phyloP scores from a whole-genome alignment of 2,888 invertebrate species.

The Microctonus aethiopoides region DNA sequence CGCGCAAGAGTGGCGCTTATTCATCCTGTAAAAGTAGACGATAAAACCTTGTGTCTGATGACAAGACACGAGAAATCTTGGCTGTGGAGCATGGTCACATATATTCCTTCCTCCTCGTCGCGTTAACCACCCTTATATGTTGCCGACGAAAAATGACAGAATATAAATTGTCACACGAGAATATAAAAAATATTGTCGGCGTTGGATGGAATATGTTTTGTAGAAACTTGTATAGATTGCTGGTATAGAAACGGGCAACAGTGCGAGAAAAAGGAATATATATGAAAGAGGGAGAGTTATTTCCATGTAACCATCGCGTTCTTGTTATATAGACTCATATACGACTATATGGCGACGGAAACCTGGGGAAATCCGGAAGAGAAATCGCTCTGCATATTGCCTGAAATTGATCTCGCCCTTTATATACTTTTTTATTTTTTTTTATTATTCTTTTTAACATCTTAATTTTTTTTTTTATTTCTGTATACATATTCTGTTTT shows the following conservation, averaged over 20 bases:
- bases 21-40: constrained; percentile 57
- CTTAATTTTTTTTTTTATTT: not conserved
- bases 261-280: constrained; percentile 12
- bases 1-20: constrained; percentile 58
- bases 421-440: constrained; percentile 1
- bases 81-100: constrained; percentile 33
- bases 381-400: constrained; percentile 60
- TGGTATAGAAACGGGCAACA: constrained; percentile 2
- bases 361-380: constrained; percentile 45
- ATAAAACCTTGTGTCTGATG: constrained; percentile 51
- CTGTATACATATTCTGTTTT: not conserved
- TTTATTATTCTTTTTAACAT: not conserved
- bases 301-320: constrained; percentile 30
- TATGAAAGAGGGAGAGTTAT: constrained; percentile 21
- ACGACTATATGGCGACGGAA: constrained; percentile 32
- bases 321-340: constrained; percentile 36
- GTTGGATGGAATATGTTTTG: constrained; percentile 16
- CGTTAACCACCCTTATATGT: constrained; percentile 28
- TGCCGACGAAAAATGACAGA: constrained; percentile 56
- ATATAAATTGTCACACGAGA: constrained; percentile 54
- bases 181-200: constrained; percentile 50
- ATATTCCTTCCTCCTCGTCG: constrained; percentile 25
- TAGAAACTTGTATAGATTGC: constrained; percentile 10
- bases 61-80: constrained; percentile 31
- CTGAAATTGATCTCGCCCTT: constrained; percentile 54